These are phyloP conservation scores for Probaryconus sp. DNA, from an alignment of 1,140 invertebrate species.

Conservation along the genomic window DNA sequence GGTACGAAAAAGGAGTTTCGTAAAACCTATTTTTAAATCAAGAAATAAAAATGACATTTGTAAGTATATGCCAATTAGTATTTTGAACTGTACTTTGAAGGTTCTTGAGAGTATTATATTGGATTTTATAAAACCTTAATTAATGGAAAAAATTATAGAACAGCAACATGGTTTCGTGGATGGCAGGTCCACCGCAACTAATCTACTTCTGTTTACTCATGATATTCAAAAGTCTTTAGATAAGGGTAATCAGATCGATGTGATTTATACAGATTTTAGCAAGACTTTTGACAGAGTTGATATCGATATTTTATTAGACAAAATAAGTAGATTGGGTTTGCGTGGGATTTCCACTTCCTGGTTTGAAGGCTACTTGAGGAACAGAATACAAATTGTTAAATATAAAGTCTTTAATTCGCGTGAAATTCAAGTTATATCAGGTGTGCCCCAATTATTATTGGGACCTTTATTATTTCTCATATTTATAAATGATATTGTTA, in stretches of 20 bases:
- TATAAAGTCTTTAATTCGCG: neutral
- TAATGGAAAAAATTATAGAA: neutral
- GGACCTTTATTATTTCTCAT: neutral
- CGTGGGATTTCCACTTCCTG: neutral
- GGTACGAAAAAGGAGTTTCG: neutral
- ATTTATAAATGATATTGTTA: constrained; percentile 12
- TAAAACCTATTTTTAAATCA: neutral
- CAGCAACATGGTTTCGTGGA: constrained; percentile 4
- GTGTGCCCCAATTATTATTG: too few relatives aligned
- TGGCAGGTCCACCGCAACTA: too few relatives aligned
- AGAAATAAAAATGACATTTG: neutral
- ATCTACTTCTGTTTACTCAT: too few relatives aligned
- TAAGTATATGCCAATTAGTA: constrained; percentile 1
- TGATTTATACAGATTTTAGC: too few relatives aligned
- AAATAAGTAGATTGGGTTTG: neutral
- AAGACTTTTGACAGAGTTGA: too few relatives aligned
- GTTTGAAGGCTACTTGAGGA: neutral
- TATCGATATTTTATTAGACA: neutral
- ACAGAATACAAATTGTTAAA: neutral
- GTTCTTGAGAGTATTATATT: neutral
- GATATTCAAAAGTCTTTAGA: too few relatives aligned
- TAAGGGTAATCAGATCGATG: too few relatives aligned
- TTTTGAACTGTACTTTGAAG: neutral
- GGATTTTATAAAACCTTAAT: neutral
- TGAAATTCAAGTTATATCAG: neutral